Evolutionary conservation across 1,140 invertebrate species (phyloP).

Genomic region (Eupeodes corollae): DNA sequence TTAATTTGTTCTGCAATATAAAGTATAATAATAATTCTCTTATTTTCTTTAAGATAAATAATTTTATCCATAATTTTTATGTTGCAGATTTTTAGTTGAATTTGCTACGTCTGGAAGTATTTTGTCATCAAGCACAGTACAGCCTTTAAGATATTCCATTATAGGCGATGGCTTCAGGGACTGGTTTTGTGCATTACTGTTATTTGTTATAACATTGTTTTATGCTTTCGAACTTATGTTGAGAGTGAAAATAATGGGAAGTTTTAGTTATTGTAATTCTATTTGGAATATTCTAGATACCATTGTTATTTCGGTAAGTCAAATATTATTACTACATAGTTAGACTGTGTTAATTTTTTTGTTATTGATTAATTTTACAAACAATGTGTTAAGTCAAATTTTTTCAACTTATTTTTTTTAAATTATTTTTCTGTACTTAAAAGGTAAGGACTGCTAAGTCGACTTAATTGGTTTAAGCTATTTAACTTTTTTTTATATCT

Average conservation of each 20-base stretch:
- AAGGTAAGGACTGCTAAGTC: too few species aligned
- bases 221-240: conserved; percentile 5
- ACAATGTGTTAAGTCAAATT: too few species aligned
- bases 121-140: conserved; percentile 20
- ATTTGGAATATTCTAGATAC: conserved; percentile 19
- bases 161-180: neutral
- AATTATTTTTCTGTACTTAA: too few species aligned
- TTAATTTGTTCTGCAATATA: conserved; percentile 20
- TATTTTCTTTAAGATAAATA: neutral
- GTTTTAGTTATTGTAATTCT: conserved; percentile 10
- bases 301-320: conserved; percentile 15
- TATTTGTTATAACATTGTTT: conserved; percentile 3
- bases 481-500: too few species aligned
- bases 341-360: too few species aligned
- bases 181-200: neutral
- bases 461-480: too few species aligned
- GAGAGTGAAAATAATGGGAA: conserved; percentile 13
- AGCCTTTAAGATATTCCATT: conserved; percentile 14
- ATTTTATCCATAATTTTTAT: neutral
- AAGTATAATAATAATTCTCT: conserved; percentile 13
- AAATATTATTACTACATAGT: too few species aligned
- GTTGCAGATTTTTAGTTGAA: conserved; percentile 22
- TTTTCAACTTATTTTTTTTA: too few species aligned
- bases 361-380: too few species aligned
- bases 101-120: conserved; percentile 25